Conservation (phyloP, 2,888 invertebrate species). For the Bombylius major region DNA sequence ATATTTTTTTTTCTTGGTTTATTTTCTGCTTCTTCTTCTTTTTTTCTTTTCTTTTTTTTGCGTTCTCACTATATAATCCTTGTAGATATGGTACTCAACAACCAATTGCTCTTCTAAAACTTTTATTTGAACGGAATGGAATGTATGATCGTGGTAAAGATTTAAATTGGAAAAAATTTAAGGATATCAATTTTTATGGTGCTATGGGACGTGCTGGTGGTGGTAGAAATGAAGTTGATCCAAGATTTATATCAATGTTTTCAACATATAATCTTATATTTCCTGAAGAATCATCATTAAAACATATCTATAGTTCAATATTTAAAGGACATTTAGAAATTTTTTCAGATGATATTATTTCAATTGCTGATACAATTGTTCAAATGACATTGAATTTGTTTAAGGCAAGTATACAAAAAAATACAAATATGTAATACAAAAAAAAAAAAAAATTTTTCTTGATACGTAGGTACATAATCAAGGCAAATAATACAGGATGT, state of each 20-base stretch:
- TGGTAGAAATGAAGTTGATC: slow-evolving; percentile 80
- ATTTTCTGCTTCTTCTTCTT: too few relatives aligned
- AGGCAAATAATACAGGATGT: too few relatives aligned
- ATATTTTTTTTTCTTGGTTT: not conserved
- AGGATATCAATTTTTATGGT: slow-evolving; percentile 63
- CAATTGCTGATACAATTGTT: slow-evolving; percentile 53
- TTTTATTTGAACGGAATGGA: slow-evolving; percentile 78
- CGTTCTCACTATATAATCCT: not conserved
- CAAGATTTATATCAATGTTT: slow-evolving; percentile 84
- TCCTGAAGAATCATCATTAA: slow-evolving; percentile 63
- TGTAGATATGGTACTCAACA: slow-evolving; percentile 77
- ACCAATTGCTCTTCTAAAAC: slow-evolving; percentile 81
- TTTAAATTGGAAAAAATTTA: slow-evolving; percentile 76
- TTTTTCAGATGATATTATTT: slow-evolving; percentile 55
- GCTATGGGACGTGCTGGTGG: slow-evolving; percentile 84
- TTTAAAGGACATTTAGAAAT: slow-evolving; percentile 59
- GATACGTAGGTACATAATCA: too few relatives aligned
- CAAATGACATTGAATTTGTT: slow-evolving; percentile 71
- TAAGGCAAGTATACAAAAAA: slow-evolving; percentile 41
- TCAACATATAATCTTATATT: slow-evolving; percentile 75
- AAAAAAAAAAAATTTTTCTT: too few relatives aligned
- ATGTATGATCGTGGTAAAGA: slow-evolving; percentile 83
- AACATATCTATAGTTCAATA: slow-evolving; percentile 72
- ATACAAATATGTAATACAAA: too few relatives aligned
- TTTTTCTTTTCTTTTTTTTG: too few relatives aligned